Evolutionary conservation across 2,888 invertebrate species (phyloP), one percentile per base, ranked within the genome.

Genomic region (Polymixis lichenea): DNA sequence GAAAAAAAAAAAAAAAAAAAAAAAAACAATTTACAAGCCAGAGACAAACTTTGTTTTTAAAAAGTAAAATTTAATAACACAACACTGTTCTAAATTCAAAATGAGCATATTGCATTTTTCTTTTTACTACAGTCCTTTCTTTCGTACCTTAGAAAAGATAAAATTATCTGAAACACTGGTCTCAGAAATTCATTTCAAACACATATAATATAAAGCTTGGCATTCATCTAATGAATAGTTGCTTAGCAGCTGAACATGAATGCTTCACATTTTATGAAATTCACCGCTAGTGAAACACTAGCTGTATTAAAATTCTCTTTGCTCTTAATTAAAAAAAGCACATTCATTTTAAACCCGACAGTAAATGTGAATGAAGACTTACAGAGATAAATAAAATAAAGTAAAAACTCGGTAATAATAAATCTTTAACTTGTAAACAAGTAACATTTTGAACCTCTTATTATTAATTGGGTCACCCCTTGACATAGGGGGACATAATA

Each of bases 181-280:
- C 32, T 66, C 71, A 70, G 19, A 80, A 66, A 77, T 74, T 62
- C 28, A 72, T 80, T 61, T 55, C 53, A 70, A 66, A 32, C 62
- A 70, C 55, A 70, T 43, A 72, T 72, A n/a, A 53, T 51, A 53
- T 32, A 82, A 80, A 84, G 56, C 64, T 43, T 53, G 66, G 65
- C 62, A 79, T 88, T 82, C 78, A 77, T 61, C 60, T 82, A 75
- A 79, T 88, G 86, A 86, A 86, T 87, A 80, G 77, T 80, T 78
- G 74, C 74, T 74, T 67, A 72, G 75, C 76, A 72, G 61, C 53
- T 62, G 62, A 65, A 79, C 38, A 77, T 62, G 78, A 80, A 82
- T 78, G 49, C 72, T 64, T 71, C 49, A 32, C 66, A 86, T 87
- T 79, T 75, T 82, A 82, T 82, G 11, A 73, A 80, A 74, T 77